Conservation (phyloP, 2,113 vertebrate species). For the Hiodon alosoides region DNA sequence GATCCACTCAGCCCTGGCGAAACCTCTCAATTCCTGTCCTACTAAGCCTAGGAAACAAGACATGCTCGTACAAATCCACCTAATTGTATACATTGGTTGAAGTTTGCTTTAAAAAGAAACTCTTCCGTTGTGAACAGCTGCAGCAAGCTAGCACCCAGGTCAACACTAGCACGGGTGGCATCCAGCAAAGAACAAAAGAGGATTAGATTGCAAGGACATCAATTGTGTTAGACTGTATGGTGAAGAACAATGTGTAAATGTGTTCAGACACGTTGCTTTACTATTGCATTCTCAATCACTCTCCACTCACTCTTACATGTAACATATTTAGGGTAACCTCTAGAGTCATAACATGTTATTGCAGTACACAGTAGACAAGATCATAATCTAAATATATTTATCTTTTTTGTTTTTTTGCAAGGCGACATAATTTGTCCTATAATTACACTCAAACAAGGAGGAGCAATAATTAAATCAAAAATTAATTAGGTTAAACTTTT, state of each 20-base stretch:
- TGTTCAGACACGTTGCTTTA: no score
- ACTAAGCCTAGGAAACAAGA: constrained; percentile 86
- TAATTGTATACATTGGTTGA: not conserved
- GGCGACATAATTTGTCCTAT: constrained; percentile 28
- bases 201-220: not conserved
- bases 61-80: constrained; percentile 31
- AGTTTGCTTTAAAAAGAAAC: not conserved
- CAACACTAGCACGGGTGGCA: not conserved
- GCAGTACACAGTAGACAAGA: no score
- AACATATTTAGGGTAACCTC: no score
- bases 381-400: constrained; percentile 7
- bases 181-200: not conserved
- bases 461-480: constrained; percentile 24
- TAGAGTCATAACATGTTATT: no score
- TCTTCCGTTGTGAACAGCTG: no score
- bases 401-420: constrained; percentile 5
- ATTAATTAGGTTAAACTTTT: constrained; percentile 40
- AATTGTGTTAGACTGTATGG: not conserved
- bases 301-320: no score
- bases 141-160: no score
- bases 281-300: no score
- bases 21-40: constrained; percentile 52
- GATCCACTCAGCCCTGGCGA: constrained; percentile 63
- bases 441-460: constrained; percentile 35
- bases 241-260: not conserved